Evolutionary conservation across 2,888 invertebrate species (phyloP), one percentile per base, ranked within the genome.

Genomic region (Melitaea athalia): DNA sequence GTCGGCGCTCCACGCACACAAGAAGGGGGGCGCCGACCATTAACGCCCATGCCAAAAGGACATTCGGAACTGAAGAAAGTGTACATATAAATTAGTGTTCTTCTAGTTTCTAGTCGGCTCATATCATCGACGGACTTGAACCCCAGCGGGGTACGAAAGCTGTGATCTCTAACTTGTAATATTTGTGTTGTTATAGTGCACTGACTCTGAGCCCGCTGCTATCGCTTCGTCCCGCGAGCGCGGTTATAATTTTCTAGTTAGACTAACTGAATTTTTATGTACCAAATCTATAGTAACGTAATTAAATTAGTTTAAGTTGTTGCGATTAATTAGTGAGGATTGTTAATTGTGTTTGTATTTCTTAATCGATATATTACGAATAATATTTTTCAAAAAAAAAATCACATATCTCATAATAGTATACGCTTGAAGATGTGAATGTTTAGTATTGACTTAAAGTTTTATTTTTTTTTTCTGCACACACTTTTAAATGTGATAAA

Each of bases 1-100:
- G 67, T 95, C 95, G 82, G 95, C 95, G 81, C 95, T 95, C 94
- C 96, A 96, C 93, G 95, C 95, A 82, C 95, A 95, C 93, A 93
- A 91, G 87, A 92, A 88, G 82, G 89, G 90, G 90, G 89, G 92
- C 90, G 91, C 93, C 89, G 91, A 91, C 75, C 88, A 87, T 83
- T 92, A 91, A 92, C 88, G 87, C 89, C 89, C 89, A 87, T 83
- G 87, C 86, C 86, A 83, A 86, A 87, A 83, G 87, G 85, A 91
- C 90, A 85, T 80, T 88, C 76, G 85, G 81, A 86, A 86, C 87
- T 82, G 88, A 83, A 83, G 87, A 83, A 75, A 76, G 86, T 92
- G 91, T 91, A 88, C 74, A 91, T 91, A 91, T 91, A 87, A 70
- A 59, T 64, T 90, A 89, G 86, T 85, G 87, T 77, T 81, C 85